These are phyloP conservation scores for Thereva nobilitata DNA, from an alignment of 2,888 invertebrate genomes.

Conservation along the genomic window DNA sequence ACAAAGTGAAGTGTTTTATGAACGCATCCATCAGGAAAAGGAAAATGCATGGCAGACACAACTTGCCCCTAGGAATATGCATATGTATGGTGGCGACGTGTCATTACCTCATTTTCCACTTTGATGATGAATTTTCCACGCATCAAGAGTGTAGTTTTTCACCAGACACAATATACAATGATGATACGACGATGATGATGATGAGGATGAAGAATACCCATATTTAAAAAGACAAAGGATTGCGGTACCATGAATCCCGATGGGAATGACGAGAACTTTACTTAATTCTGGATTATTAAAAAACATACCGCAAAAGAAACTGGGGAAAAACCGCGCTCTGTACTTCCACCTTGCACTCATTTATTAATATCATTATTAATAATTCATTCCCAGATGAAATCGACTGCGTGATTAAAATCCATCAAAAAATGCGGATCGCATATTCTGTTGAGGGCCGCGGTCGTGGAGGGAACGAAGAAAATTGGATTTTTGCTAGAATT, in stretches of 20 bases:
- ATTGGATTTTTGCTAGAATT: neutral
- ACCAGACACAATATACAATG: too few relatives aligned
- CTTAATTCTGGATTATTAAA: too few relatives aligned
- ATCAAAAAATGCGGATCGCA: constrained; percentile 27
- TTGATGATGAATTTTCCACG: constrained; percentile 36
- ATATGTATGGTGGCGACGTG: neutral
- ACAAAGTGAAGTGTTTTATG: constrained; percentile 19
- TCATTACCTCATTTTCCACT: constrained; percentile 34
- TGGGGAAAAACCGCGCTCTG: too few relatives aligned
- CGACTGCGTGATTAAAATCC: constrained; percentile 33
- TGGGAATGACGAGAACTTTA: too few relatives aligned
- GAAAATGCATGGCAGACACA: constrained; percentile 6
- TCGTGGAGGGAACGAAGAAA: constrained; percentile 1
- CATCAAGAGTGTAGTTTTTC: constrained; percentile 1
- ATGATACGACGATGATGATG: too few relatives aligned
- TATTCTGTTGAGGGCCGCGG: neutral
- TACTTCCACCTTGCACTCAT: too few relatives aligned
- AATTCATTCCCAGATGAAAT: constrained; percentile 9
- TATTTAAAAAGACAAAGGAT: too few relatives aligned
- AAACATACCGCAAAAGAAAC: too few relatives aligned
- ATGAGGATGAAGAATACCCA: too few relatives aligned
- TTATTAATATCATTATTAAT: too few relatives aligned
- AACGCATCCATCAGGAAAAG: constrained; percentile 19
- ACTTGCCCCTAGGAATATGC: too few relatives aligned
- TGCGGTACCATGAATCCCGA: too few relatives aligned